Evolutionary conservation across 2,113 vertebrate species (phyloP).

Genomic region (Clarias batrachus): DNA sequence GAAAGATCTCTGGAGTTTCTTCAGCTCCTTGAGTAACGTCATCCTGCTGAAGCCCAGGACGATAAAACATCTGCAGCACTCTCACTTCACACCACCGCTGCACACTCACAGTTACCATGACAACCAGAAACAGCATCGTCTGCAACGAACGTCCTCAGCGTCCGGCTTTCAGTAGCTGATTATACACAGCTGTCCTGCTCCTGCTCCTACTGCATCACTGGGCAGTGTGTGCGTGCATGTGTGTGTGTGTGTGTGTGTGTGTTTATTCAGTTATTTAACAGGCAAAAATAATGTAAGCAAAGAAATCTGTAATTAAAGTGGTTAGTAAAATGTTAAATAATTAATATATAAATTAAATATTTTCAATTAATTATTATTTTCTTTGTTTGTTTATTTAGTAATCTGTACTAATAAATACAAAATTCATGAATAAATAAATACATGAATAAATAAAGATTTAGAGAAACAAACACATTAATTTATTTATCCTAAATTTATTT

Average conservation of each 20-base stretch:
- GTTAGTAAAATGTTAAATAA: too few species aligned
- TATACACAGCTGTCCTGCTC: not conserved
- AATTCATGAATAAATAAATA: too few species aligned
- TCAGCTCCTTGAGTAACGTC: conserved; percentile 75
- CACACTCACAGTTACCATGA: conserved; percentile 75
- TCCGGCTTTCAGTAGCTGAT: not conserved
- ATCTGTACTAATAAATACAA: too few species aligned
- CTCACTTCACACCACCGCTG: conserved; percentile 77
- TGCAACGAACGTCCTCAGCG: not conserved
- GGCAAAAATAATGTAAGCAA: too few species aligned
- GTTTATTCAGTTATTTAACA: too few species aligned
- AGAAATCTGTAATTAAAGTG: too few species aligned
- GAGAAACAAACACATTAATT: too few species aligned
- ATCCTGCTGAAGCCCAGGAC: conserved; percentile 71
- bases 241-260: not conserved
- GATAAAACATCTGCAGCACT: conserved; percentile 82
- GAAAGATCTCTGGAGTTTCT: conserved; percentile 55
- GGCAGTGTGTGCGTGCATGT: not conserved
- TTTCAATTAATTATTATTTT: too few species aligned
- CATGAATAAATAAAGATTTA: too few species aligned
- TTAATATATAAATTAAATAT: too few species aligned
- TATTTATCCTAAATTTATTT: not conserved
- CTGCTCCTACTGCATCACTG: not conserved
- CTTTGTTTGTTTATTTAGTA: too few species aligned
- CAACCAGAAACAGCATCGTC: conserved; percentile 63